phyloP scores from a whole-genome alignment of 2,113 vertebrate genomes.

The Oreochromis tanganicae region DNA sequence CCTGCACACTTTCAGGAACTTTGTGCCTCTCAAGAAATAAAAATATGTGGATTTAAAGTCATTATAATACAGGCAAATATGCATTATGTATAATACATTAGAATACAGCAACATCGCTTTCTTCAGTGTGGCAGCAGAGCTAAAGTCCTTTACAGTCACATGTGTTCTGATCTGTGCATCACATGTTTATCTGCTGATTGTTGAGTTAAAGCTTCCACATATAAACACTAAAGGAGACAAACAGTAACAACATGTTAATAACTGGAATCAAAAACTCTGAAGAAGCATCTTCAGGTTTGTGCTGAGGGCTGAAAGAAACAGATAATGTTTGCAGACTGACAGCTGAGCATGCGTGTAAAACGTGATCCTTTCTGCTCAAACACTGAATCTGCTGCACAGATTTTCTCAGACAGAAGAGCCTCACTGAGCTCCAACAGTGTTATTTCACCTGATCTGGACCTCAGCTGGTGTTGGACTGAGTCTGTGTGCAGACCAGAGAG shows the following conservation, averaged over 20 bases:
- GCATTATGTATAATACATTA: fast-evolving
- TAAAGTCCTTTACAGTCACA: fast-evolving
- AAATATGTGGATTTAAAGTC: fast-evolving
- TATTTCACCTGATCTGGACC: not conserved
- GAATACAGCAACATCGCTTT: not conserved
- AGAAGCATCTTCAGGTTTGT: not conserved
- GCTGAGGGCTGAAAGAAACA: not conserved
- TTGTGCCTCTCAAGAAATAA: not conserved
- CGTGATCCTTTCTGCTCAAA: not conserved
- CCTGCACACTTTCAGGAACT: not conserved
- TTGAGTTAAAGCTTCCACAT: fast-evolving
- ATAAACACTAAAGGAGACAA: not conserved
- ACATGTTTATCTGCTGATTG: not conserved
- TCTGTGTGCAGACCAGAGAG: not conserved
- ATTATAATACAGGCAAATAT: fast-evolving
- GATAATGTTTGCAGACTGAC: not conserved
- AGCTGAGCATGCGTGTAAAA: not conserved
- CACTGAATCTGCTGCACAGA: not conserved
- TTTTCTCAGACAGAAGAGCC: not conserved
- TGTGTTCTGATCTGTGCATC: not conserved
- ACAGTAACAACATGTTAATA: not conserved
- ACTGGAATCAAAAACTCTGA: fast-evolving
- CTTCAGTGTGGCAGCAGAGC: fast-evolving
- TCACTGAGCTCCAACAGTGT: not conserved
- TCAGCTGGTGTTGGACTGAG: not conserved